A percentile compares a stretch with the other conserved stretches of the same genome.
Conservation (phyloP, 2,113 vertebrate species). For the Brachyhypopomus occidentalis region DNA sequence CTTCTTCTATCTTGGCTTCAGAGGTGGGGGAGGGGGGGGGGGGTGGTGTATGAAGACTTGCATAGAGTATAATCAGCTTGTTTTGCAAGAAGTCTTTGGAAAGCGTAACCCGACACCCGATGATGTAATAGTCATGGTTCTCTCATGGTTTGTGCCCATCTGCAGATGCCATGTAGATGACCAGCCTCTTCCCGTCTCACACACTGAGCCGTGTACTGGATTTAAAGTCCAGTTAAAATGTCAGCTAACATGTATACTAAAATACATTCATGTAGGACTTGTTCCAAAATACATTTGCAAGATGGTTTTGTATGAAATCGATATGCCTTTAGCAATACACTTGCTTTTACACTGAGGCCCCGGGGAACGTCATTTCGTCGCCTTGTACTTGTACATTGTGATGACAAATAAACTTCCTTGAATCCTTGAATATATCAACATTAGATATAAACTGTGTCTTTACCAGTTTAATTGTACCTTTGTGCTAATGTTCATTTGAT, state of each 20-base stretch:
- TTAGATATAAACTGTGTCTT: not conserved
- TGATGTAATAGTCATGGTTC: constrained; percentile 62
- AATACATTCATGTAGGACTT: too few relatives aligned
- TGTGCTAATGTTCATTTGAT: not conserved
- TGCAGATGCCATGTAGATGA: constrained; percentile 41
- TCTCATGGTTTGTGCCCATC: constrained; percentile 47
- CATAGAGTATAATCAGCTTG: constrained; percentile 40
- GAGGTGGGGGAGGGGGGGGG: not conserved
- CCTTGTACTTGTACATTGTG: too few relatives aligned
- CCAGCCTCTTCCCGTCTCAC: constrained; percentile 7
- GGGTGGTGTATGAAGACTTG: constrained; percentile 11
- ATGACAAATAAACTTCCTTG: too few relatives aligned
- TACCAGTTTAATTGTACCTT: not conserved
- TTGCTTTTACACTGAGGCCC: too few relatives aligned
- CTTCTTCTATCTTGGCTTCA: constrained; percentile 56
- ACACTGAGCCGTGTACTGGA: not conserved
- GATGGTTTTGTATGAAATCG: too few relatives aligned
- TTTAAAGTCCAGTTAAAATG: constrained; percentile 9
- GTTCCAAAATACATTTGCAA: not conserved
- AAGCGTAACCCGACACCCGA: constrained; percentile 58
- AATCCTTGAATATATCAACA: too few relatives aligned
- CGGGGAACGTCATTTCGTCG: too few relatives aligned
- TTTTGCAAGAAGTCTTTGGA: constrained; percentile 42
- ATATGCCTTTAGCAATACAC: too few relatives aligned
- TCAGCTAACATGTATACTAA: too few relatives aligned